Evolutionary conservation across 2,888 invertebrate genomes (phyloP).

Genomic region (Philhelius pedissequus): DNA sequence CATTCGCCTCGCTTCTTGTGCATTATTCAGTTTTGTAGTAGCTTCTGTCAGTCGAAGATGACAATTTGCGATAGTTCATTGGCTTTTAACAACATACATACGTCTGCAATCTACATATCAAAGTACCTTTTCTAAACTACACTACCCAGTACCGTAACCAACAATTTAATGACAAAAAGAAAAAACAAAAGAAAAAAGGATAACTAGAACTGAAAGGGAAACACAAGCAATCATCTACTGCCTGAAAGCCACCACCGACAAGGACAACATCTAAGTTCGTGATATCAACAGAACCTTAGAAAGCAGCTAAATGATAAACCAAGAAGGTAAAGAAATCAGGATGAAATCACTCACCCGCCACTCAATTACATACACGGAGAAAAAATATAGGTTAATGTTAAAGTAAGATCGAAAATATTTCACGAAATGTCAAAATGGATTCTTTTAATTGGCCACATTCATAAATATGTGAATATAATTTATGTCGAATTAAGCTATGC

Average conservation of each 20-base stretch:
- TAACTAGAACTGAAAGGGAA: background rate
- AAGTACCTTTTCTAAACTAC: background rate
- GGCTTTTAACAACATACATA: background rate
- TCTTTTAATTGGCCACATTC: too few species aligned
- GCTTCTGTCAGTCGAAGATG: constrained; percentile 30
- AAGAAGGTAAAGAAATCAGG: background rate
- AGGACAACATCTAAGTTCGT: constrained; percentile 18
- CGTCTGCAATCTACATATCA: background rate
- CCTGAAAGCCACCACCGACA: background rate
- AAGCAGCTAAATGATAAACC: constrained; percentile 36
- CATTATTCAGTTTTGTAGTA: constrained; percentile 4
- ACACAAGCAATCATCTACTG: background rate
- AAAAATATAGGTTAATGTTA: too few species aligned
- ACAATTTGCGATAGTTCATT: constrained; percentile 52
- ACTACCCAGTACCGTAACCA: too few species aligned
- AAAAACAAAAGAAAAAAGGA: background rate
- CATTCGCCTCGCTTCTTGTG: background rate
- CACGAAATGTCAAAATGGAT: too few species aligned
- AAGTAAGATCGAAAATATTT: too few species aligned
- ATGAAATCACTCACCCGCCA: background rate
- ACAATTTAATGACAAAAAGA: background rate
- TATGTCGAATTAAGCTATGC: too few species aligned
- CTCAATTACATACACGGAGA: background rate
- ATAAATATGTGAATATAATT: too few species aligned
- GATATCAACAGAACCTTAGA: constrained; percentile 48